phyloP scores from a whole-genome alignment of 2,797 vertebrate genomes.

The Hephaestus fuliginosus region DNA sequence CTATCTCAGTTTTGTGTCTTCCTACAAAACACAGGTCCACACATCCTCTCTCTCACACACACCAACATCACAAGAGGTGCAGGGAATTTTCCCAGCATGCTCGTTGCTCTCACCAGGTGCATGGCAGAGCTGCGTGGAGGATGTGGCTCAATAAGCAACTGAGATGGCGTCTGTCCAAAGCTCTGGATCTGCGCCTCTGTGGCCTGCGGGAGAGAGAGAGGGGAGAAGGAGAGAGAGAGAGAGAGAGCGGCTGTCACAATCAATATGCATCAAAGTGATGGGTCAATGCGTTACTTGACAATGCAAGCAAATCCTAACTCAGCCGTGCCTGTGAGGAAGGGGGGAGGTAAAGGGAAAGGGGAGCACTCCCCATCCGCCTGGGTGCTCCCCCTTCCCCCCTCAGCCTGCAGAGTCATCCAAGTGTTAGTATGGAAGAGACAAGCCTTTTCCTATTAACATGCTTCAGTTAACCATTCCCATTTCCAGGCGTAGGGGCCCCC shows the following conservation, averaged over 20 bases:
- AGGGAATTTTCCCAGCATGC: slow-evolving; percentile 79
- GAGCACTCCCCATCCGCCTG: slow-evolving; percentile 88
- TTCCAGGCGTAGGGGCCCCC: slow-evolving; percentile 85
- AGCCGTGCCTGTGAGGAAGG: slow-evolving; percentile 85
- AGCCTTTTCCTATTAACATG: slow-evolving; percentile 96
- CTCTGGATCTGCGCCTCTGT: slow-evolving; percentile 97
- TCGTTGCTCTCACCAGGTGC: slow-evolving; percentile 96
- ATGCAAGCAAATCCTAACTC: slow-evolving; percentile 94
- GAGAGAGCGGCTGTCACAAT: slow-evolving; percentile 91
- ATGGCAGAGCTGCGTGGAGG: slow-evolving; percentile 99
- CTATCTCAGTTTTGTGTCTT: slow-evolving; percentile 16
- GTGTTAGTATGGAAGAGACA: slow-evolving; percentile 97
- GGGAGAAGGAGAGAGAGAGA: slow-evolving; percentile 43
- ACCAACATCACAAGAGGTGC: slow-evolving; percentile 57
- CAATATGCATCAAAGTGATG: slow-evolving; percentile 93
- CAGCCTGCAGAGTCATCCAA: slow-evolving; percentile 93
- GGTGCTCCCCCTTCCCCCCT: slow-evolving; percentile 85
- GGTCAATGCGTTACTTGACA: slow-evolving; percentile 94
- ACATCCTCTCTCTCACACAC: slow-evolving; percentile 44
- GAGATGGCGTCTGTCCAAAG: slow-evolving; percentile 99
- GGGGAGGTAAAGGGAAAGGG: slow-evolving; percentile 74
- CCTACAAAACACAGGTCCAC: slow-evolving; percentile 42
- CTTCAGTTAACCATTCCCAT: slow-evolving; percentile 92
- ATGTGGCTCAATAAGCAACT: slow-evolving; percentile 99
- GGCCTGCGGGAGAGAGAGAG: slow-evolving; percentile 89